These are phyloP conservation scores for Erannis defoliaria DNA, from an alignment of 2,888 invertebrate species.

Conservation along the genomic window DNA sequence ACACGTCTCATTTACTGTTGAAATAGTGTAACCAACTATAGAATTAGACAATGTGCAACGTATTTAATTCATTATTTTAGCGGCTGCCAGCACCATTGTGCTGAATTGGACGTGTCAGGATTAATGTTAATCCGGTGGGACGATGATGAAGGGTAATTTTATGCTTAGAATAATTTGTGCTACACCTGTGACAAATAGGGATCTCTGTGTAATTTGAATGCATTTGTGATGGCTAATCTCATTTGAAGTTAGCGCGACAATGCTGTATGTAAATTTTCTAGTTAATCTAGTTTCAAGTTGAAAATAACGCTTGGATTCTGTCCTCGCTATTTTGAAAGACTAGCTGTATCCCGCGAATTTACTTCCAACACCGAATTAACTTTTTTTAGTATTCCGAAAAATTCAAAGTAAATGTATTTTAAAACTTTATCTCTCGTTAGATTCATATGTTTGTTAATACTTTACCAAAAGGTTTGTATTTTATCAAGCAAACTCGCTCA, in stretches of 20 bases:
- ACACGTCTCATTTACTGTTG: not conserved
- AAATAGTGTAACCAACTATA: slow-evolving; percentile 9
- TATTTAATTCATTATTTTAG: slow-evolving; percentile 42
- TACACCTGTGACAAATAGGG: slow-evolving; percentile 22
- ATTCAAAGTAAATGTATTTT: too few relatives aligned
- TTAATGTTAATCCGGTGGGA: slow-evolving; percentile 37
- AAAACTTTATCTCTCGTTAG: too few relatives aligned
- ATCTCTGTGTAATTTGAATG: slow-evolving; percentile 15
- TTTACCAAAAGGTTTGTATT: too few relatives aligned
- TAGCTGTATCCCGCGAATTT: too few relatives aligned
- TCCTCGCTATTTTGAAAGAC: not conserved
- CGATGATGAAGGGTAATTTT: slow-evolving; percentile 32
- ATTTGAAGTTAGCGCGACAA: not conserved
- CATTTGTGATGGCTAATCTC: slow-evolving; percentile 18
- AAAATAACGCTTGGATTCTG: not conserved
- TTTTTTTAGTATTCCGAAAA: too few relatives aligned
- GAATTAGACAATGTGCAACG: slow-evolving; percentile 31
- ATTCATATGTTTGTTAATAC: too few relatives aligned
- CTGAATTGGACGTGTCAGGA: slow-evolving; percentile 32
- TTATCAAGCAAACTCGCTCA: too few relatives aligned
- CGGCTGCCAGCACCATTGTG: slow-evolving; percentile 37
- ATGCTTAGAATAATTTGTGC: slow-evolving; percentile 34
- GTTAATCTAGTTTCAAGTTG: not conserved
- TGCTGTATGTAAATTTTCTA: slow-evolving; percentile 6
- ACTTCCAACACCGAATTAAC: too few relatives aligned